These are phyloP conservation scores for Himalopsyche japonica DNA, from an alignment of 2,888 invertebrate genomes.

Conservation along the genomic window DNA sequence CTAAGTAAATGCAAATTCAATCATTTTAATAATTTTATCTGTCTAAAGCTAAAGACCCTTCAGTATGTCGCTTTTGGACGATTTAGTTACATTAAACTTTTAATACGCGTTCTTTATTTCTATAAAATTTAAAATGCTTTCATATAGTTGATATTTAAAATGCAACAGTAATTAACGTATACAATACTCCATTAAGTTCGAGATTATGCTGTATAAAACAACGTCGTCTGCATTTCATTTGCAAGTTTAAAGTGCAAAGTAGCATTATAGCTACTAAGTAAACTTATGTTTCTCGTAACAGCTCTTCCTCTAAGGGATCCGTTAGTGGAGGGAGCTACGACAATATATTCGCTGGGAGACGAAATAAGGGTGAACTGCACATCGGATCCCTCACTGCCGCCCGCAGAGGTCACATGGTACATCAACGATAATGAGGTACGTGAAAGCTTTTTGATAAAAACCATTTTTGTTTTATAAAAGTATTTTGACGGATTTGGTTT, in stretches of 20 bases:
- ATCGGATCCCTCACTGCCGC: constrained; percentile 37
- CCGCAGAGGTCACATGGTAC: constrained; percentile 38
- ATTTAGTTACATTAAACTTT: too few relatives aligned
- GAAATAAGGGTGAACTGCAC: constrained; percentile 39
- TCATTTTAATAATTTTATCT: too few relatives aligned
- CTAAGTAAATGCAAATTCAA: too few relatives aligned
- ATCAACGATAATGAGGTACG: constrained; percentile 38
- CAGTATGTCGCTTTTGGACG: too few relatives aligned
- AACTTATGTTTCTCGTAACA: not conserved
- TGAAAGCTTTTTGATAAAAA: not conserved
- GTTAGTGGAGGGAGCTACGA: constrained; percentile 35
- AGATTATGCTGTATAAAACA: not conserved
- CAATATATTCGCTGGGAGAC: constrained; percentile 32
- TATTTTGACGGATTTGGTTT: not conserved
- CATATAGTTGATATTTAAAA: not conserved
- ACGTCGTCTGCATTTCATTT: not conserved
- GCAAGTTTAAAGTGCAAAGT: not conserved
- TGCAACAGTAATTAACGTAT: not conserved
- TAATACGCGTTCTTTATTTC: not conserved
- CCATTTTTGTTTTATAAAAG: not conserved
- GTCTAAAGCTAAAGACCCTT: too few relatives aligned
- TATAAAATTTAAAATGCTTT: not conserved
- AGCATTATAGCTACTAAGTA: not conserved
- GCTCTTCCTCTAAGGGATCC: constrained; percentile 36
- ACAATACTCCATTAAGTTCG: not conserved